Percentiles rank a stretch among this genome's conserved stretches.
Evolutionary conservation across 2,888 invertebrate genomes (phyloP).

Genomic region (Sceliomorpha sp.): DNA sequence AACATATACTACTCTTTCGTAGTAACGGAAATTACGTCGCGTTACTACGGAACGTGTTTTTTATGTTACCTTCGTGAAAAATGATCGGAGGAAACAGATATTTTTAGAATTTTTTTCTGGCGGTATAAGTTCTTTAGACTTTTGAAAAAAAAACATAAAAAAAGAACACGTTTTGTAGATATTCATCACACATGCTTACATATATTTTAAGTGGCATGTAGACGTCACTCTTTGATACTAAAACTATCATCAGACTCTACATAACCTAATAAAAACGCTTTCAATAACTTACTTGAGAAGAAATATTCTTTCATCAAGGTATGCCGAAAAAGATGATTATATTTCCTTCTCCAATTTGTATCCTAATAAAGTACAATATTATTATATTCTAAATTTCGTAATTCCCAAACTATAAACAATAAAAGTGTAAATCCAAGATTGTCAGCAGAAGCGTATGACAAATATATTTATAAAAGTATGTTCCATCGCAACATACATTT

Average conservation of each 20-base stretch:
- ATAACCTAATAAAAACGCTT: constrained; percentile 36
- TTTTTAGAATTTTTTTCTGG: constrained; percentile 1
- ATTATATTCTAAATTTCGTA: no score
- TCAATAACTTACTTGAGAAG: constrained; percentile 24
- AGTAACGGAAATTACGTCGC: constrained; percentile 14
- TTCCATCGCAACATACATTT: constrained; percentile 41
- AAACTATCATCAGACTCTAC: constrained; percentile 39
- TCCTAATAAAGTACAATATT: background rate
- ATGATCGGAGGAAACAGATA: constrained; percentile 9
- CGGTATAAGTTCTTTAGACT: no score
- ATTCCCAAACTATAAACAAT: background rate
- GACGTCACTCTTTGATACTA: constrained; percentile 48
- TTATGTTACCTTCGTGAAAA: constrained; percentile 27
- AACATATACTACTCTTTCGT: constrained; percentile 15
- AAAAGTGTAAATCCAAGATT: background rate
- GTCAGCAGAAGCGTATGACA: background rate
- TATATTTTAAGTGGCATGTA: constrained; percentile 25
- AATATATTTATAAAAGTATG: constrained; percentile 8
- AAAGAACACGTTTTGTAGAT: constrained; percentile 24
- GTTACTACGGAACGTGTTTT: background rate
- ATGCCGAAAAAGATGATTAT: constrained; percentile 18
- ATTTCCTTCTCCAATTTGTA: background rate
- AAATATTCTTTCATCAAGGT: constrained; percentile 24
- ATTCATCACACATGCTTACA: constrained; percentile 41
- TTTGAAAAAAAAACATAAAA: no score